A percentile compares a stretch with the other conserved stretches of the same genome.
Evolutionary conservation across 2,113 vertebrate genomes (phyloP).

Genomic region (Puma concolor): DNA sequence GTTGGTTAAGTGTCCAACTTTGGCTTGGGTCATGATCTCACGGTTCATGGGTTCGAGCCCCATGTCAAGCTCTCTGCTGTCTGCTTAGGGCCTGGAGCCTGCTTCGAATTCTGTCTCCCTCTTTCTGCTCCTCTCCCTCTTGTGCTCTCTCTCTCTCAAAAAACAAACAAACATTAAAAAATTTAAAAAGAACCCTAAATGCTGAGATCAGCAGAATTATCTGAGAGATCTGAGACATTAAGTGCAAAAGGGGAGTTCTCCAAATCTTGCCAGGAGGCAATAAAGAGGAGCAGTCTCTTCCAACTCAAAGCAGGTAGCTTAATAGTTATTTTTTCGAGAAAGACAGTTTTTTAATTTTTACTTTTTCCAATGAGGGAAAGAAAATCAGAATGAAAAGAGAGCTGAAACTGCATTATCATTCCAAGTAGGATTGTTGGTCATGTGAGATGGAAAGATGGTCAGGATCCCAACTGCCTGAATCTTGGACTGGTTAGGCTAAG

Average conservation of each 20-base stretch:
- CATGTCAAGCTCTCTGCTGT: too few relatives aligned
- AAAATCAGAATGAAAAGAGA: conserved; percentile 15
- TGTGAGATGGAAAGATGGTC: neutral
- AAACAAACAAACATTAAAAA: too few relatives aligned
- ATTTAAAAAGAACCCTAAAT: neutral
- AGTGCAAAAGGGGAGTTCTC: neutral
- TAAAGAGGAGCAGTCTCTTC: neutral
- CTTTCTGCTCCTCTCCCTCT: too few relatives aligned
- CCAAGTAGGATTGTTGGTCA: neutral
- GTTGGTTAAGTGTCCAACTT: too few relatives aligned
- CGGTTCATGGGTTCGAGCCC: too few relatives aligned
- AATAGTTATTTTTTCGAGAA: neutral
- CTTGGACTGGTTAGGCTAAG: neutral
- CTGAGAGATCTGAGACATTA: neutral
- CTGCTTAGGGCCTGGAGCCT: too few relatives aligned
- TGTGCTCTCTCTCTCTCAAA: too few relatives aligned
- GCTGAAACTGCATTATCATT: neutral
- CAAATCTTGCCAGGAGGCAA: neutral
- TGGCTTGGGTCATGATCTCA: too few relatives aligned
- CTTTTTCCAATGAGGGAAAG: neutral
- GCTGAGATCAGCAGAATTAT: neutral
- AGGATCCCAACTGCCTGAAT: neutral
- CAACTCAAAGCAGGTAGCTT: neutral
- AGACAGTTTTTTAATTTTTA: neutral
- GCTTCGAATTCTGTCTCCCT: too few relatives aligned